phyloP scores from a whole-genome alignment of 2,888 invertebrate genomes.

The Epiperipatus broadwayi region DNA sequence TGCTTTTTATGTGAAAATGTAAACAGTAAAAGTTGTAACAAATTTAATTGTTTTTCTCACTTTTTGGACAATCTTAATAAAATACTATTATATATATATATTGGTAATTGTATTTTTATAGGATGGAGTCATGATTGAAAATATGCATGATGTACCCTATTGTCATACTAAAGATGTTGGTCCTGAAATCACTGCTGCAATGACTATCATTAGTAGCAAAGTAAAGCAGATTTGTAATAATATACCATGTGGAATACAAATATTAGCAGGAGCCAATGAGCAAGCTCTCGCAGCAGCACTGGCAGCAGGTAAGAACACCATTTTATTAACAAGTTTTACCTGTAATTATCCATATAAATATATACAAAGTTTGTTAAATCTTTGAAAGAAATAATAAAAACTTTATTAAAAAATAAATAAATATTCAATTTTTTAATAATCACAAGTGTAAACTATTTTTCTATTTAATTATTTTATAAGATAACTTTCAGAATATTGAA shows the following conservation, averaged over 20 bases:
- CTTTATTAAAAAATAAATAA: not conserved
- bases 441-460: constrained; percentile 20
- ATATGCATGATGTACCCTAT: constrained; percentile 61
- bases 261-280: constrained; percentile 53
- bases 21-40: not conserved
- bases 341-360: too few species aligned
- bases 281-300: constrained; percentile 55
- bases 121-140: constrained; percentile 53
- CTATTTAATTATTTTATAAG: too few species aligned
- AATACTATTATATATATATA: too few species aligned
- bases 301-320: constrained; percentile 39
- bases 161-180: constrained; percentile 37
- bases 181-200: constrained; percentile 46
- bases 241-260: constrained; percentile 41
- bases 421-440: constrained; percentile 7
- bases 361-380: too few species aligned
- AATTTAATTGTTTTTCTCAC: too few species aligned
- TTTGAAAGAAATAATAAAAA: not conserved
- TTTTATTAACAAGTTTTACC: too few species aligned
- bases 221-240: constrained; percentile 36
- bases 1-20: too few species aligned
- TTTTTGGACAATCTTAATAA: too few species aligned
- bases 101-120: too few species aligned
- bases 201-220: constrained; percentile 43
- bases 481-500: too few species aligned